Evolutionary conservation across 2,797 vertebrate species (phyloP).

Genomic region (Parauchenoglanis ngamensis): DNA sequence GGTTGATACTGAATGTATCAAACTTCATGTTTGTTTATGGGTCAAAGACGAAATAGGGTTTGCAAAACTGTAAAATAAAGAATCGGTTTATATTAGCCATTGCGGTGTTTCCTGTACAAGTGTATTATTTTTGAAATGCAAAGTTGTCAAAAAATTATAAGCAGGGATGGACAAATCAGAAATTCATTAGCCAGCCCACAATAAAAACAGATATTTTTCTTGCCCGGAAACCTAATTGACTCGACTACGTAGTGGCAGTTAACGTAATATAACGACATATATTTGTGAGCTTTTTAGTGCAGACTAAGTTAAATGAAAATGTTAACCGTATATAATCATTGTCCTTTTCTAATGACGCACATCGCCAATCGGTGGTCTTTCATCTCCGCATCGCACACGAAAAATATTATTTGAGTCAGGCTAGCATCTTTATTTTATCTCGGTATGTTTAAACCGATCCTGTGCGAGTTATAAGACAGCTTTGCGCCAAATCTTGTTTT

Average conservation of each 20-base stretch:
- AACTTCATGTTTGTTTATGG: background rate
- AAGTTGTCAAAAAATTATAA: background rate
- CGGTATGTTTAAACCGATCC: background rate
- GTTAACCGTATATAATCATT: background rate
- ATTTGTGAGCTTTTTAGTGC: background rate
- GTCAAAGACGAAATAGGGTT: slow-evolving; percentile 9
- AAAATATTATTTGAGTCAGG: background rate
- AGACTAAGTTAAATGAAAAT: background rate
- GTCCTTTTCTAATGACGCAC: background rate
- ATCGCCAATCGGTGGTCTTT: background rate
- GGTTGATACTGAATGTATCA: background rate
- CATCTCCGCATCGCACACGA: background rate
- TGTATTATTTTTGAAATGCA: background rate
- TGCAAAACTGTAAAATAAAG: background rate
- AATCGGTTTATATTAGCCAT: background rate
- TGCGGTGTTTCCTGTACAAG: too few relatives aligned
- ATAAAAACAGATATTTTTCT: background rate
- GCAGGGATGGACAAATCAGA: background rate
- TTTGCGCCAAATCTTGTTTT: background rate
- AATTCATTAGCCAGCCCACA: background rate
- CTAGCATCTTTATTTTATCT: background rate
- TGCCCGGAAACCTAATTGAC: background rate
- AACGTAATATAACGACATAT: background rate
- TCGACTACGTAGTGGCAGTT: background rate
- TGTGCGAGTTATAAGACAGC: background rate